Evolutionary conservation across 2,888 invertebrate species (phyloP).

Genomic region (Herminia tarsipennalis): DNA sequence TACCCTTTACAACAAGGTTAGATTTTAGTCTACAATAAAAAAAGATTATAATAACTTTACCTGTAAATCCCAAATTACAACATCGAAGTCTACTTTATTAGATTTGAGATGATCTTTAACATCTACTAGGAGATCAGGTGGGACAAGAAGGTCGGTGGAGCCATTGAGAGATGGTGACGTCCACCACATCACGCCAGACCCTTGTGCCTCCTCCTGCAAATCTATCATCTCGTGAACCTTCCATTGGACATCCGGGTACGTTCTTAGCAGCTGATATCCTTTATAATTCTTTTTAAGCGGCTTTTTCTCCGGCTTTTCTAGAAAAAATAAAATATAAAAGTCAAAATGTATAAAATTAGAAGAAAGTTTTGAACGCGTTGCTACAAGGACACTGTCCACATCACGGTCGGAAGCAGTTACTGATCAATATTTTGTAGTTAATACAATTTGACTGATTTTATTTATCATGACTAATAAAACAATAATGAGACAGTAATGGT

Average conservation of each 20-base stretch:
- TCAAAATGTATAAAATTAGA: not conserved
- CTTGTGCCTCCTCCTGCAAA: slow-evolving; percentile 78
- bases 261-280: slow-evolving; percentile 82
- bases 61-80: slow-evolving; percentile 90
- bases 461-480: too few relatives aligned
- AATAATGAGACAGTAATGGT: not conserved
- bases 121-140: slow-evolving; percentile 87
- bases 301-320: slow-evolving; percentile 70
- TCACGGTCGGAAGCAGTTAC: too few relatives aligned
- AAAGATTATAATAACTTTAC: too few relatives aligned
- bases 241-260: slow-evolving; percentile 72
- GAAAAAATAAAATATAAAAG: slow-evolving; percentile 20
- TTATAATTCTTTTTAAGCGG: slow-evolving; percentile 80
- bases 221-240: slow-evolving; percentile 78
- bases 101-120: slow-evolving; percentile 86
- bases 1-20: too few relatives aligned
- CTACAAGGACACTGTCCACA: too few relatives aligned
- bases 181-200: slow-evolving; percentile 83
- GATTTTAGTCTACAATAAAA: too few relatives aligned
- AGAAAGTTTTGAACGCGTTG: too few relatives aligned
- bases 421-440: too few relatives aligned
- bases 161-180: slow-evolving; percentile 77
- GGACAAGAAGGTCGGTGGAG: slow-evolving; percentile 90
- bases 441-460: too few relatives aligned
- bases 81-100: slow-evolving; percentile 87